phyloP scores from a whole-genome alignment of 2,888 invertebrate genomes.

The Tortricodes alternella region DNA sequence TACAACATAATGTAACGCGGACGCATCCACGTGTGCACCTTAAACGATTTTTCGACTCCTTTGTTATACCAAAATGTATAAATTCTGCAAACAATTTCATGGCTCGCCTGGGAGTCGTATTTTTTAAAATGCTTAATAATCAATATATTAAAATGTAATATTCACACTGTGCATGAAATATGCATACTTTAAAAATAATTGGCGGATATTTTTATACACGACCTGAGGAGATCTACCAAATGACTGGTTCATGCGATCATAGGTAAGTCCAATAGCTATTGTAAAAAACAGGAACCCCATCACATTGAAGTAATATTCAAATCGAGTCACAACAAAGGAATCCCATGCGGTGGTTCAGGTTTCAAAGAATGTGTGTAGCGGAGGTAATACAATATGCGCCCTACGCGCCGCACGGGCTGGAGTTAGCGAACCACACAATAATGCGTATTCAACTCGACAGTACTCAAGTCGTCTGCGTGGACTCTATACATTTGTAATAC shows the following conservation, averaged over 20 bases:
- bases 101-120: constrained; percentile 60
- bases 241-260: not conserved
- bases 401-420: constrained; percentile 48
- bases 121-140: constrained; percentile 58
- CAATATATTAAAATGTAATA: constrained; percentile 65
- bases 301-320: constrained; percentile 77
- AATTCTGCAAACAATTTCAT: constrained; percentile 68
- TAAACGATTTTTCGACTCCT: constrained; percentile 78
- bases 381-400: constrained; percentile 74
- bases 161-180: constrained; percentile 46
- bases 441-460: constrained; percentile 22
- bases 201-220: not conserved
- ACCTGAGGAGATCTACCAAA: not conserved
- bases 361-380: constrained; percentile 71
- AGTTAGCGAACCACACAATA: constrained; percentile 39
- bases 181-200: constrained; percentile 21
- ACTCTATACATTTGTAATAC: not conserved
- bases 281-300: constrained; percentile 56
- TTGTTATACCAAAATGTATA: constrained; percentile 77
- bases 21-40: constrained; percentile 72
- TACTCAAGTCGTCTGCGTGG: not conserved
- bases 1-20: constrained; percentile 78
- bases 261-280: not conserved
- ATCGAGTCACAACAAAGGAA: constrained; percentile 74
- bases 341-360: constrained; percentile 67